Base-by-base conservation (phyloP, 2,797 vertebrate species). In the Neosilurus mollespiculum region DNA sequence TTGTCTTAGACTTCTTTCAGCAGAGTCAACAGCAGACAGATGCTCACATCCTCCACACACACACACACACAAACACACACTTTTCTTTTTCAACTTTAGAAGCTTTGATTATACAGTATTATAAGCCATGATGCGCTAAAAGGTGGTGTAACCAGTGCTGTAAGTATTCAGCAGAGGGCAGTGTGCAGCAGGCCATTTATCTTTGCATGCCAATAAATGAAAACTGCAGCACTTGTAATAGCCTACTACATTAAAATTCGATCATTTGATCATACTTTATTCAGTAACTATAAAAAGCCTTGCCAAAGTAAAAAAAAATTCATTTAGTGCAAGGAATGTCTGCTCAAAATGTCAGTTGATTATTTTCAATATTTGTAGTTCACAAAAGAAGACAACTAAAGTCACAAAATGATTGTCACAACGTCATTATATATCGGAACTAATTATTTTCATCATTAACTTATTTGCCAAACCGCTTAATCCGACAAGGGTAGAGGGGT, bases 1-100 rank as follows among this genome's bases (percentile, higher is more conserved):
- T 93, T 93, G 92, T 93, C 83, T 30, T 43, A 81, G 43, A 70
- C 64, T 22, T 81, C 69, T 83, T 66, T 62, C 70, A 81, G 65
- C 72, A 73, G 62, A 75, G 30, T 58, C 62, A 80, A 73, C 59
- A 82, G 20, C 22, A 9, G 24, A 81, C 34, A 54, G 54, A 15
- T 64, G 73, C 43, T 69, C 73, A 54, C 62, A 51, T 30, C 49
- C 22, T 71, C 16, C n/a, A 59, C 37, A 62, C 22, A 66, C 30
- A 37, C 20, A 62, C 24, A 49, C 8, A 37, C 30, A 53, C 58
- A 70, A 24, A 83, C n/a, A 76, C 0, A n/a, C 12, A 22, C 51
- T 72, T 65, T 53, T 20, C 26, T 65, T 30, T 43, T 58, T 34
- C 15, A 16, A 43, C 22, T 62, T 77, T 5, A 24, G 34, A 53